Conservation (phyloP, 2,888 invertebrate genomes). For the Tyria jacobaeae region DNA sequence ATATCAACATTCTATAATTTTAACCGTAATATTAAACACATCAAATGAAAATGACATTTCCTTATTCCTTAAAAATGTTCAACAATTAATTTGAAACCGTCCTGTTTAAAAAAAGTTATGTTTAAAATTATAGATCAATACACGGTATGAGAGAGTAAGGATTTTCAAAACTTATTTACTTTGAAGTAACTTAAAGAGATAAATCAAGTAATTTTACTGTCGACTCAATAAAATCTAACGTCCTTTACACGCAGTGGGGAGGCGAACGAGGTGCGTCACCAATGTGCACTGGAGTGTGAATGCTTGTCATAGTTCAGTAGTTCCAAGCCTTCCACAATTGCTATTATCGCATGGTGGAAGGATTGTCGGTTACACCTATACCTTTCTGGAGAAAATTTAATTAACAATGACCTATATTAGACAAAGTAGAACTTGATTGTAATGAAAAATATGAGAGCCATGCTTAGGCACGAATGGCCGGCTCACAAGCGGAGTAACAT, state of each 20-base stretch:
- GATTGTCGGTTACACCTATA: conserved; percentile 23
- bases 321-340: conserved; percentile 22
- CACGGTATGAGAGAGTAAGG: no score
- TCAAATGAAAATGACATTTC: no score
- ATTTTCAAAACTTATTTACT: background rate
- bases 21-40: no score
- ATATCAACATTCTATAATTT: no score
- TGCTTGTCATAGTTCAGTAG: conserved; percentile 35
- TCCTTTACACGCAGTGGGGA: background rate
- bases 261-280: conserved; percentile 17
- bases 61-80: no score
- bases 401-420: background rate
- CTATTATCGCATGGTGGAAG: conserved; percentile 32
- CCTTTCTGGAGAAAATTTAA: conserved; percentile 1
- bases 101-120: no score
- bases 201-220: background rate
- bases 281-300: conserved; percentile 40
- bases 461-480: no score
- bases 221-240: background rate
- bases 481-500: no score
- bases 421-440: no score
- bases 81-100: no score
- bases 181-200: background rate
- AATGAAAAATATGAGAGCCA: background rate
- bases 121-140: no score